Evolutionary conservation across 2,888 invertebrate genomes (phyloP), one percentile per base, ranked within the genome.

Genomic region (Clostera curtula): DNA sequence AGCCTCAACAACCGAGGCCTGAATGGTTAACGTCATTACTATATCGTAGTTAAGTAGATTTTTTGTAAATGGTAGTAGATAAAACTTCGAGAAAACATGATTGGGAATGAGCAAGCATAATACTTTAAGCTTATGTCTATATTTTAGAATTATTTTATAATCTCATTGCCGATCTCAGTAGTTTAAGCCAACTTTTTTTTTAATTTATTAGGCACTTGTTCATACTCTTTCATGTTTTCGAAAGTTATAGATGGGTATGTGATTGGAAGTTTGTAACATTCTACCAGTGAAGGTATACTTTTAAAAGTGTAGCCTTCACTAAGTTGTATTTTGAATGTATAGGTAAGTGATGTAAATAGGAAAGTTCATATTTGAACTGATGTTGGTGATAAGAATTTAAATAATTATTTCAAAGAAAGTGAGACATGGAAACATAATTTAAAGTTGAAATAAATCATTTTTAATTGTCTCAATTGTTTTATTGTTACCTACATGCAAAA

Each of bases 361-460:
- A 50, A 47, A 52, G 49, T 49, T 51, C 49, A 51, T 51, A 67
- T 63, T 66, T 69, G 75, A 71, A 74, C 67, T 69, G 74, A 74
- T 50, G 55, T 67, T 63, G 56, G 56, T 51, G 36, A 52, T 74
- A 72, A 72, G 67, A 59, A 43, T 38, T 31, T 29, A 43, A 40
- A 50, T 40, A 57, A 61, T 70, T 68, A 68, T 73, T 74, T 72
- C 49, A 72, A 76, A 73, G 66, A 46, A 50, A 40, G 34, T 32
- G 41, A 38, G 58, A 68, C 67, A 64, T 71, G 54, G 59, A 60
- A 55, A 52, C 58, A 63, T 75, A 69, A 69, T 71, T 74, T 65
- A 57, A 76, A 66, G 74, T 77, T 76, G 64, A 70, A 79, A 76
- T 80, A 80, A 77, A 80, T 66, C 48, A 59, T 64, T 59, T 60